Evolutionary conservation across 2,797 vertebrate species (phyloP).

Genomic region (Mareca strepera): DNA sequence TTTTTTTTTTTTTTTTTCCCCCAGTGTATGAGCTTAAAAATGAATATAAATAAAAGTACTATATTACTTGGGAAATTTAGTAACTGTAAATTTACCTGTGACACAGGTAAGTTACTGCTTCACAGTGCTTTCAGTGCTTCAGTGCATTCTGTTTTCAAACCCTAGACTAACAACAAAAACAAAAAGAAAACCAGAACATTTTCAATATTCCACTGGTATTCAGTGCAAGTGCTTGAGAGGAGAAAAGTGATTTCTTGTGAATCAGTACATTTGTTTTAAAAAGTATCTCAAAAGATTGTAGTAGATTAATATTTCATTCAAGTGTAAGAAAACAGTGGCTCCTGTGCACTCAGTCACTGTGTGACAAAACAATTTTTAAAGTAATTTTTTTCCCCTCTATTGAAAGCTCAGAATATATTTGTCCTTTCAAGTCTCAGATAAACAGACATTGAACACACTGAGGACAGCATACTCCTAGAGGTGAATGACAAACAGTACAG

Average conservation of each 20-base stretch:
- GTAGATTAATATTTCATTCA: conserved; percentile 28
- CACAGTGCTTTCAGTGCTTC: not conserved
- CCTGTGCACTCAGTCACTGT: not conserved
- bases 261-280: conserved; percentile 23
- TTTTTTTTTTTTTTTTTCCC: too few species aligned
- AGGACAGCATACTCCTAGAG: not conserved
- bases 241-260: conserved; percentile 20
- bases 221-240: not conserved
- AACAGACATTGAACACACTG: not conserved
- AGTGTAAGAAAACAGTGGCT: conserved; percentile 7
- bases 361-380: conserved; percentile 14
- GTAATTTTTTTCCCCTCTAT: not conserved
- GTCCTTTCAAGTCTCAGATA: not conserved
- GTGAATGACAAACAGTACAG: not conserved
- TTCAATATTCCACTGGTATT: not conserved
- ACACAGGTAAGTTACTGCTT: not conserved
- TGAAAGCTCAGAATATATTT: not conserved
- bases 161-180: not conserved
- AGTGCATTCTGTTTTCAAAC: not conserved
- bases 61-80: not conserved
- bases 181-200: not conserved
- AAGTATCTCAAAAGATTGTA: conserved; percentile 18
- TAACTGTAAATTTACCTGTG: not conserved
- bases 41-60: not conserved
- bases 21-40: not conserved